These are phyloP conservation scores for Caranx ignobilis DNA, from an alignment of 2,113 vertebrate genomes.

Conservation along the genomic window DNA sequence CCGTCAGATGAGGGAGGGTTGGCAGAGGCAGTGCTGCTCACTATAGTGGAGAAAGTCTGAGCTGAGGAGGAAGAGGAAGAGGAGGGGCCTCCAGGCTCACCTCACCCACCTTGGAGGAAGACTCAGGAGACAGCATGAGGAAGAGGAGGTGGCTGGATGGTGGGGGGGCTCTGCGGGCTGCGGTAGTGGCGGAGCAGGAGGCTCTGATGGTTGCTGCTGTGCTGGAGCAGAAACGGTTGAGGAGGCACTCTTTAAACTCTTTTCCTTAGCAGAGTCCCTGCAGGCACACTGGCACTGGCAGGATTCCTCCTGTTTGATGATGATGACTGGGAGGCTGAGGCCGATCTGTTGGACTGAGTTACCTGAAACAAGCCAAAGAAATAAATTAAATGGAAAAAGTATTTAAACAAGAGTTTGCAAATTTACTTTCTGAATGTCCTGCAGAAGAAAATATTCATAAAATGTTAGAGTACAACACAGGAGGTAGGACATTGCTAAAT, in stretches of 20 bases:
- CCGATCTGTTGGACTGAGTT: conserved; percentile 96
- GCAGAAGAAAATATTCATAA: background rate
- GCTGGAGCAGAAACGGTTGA: conserved; percentile 46
- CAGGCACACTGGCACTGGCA: conserved; percentile 99
- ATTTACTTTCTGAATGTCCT: background rate
- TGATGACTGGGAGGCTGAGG: conserved; percentile 97
- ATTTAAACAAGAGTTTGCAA: background rate
- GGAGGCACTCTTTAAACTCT: conserved; percentile 82
- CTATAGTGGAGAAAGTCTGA: conserved; percentile 70
- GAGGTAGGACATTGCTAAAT: background rate
- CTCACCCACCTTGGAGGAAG: conserved; percentile 71
- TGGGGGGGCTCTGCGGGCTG: conserved; percentile 54
- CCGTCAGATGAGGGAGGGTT: conserved; percentile 83
- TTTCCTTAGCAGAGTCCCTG: conserved; percentile 92
- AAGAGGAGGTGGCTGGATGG: conserved; percentile 62
- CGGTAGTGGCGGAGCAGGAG: conserved; percentile 67
- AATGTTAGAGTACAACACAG: background rate
- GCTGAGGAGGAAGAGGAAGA: conserved; percentile 54
- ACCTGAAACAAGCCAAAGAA: conserved; percentile 80
- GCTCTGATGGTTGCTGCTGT: conserved; percentile 71
- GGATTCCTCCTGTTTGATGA: conserved; percentile 99
- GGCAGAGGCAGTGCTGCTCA: conserved; percentile 36
- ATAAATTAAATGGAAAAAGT: background rate
- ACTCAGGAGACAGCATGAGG: conserved; percentile 78
- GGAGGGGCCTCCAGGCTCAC: conserved; percentile 37